Base-by-base conservation (phyloP, 2,113 vertebrate species). In the Sylvia atricapilla region DNA sequence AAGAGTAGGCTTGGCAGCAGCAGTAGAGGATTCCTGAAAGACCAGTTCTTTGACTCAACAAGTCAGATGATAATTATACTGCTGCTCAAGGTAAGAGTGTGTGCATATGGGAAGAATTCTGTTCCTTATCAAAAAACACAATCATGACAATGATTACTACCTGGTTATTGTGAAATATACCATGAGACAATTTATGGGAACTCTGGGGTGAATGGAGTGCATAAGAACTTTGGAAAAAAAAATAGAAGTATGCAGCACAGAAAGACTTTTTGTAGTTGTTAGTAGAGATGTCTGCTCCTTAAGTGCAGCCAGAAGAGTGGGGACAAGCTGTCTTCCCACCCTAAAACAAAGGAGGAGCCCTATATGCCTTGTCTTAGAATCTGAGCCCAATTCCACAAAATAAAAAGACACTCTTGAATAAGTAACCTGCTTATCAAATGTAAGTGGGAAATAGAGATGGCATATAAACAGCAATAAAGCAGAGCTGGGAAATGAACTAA, bases 11-110 rank as follows among this genome's bases (percentile, higher is more conserved):
- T 88, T 92, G 52, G 52, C 82, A 92, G 31, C 50, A 70, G 67
- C 50, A 83, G 52, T 25, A 56, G 47, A 72, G 30, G 60, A 74
- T 95, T 97, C 90, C 85, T 93, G 96, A 96, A 94, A 95, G 79
- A 96, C 92, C 82, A 90, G 92, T 93, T 96, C 87, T 93, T 94
- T 96, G 85, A 89, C 78, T 94, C 82, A 84, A 53, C 94, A 75
- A 92, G 75, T 84, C 63, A 80, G 59, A 91, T 44, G 59, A 41
- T 91, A 95, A 95, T 90, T 90, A 93, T 37, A 70, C 44, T 88
- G 63, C 88, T 90, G 43, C 47, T 74, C 1, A 9, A 63, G 67
- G 39, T 93, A 85, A 91, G 18, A 84, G 13, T n/a, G 63, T 83
- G 63, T 74, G 22, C 68, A 35, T 56, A 80, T 56, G 68, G 28